phyloP scores from a whole-genome alignment of 2,888 invertebrate species.

The Acronicta alni region DNA sequence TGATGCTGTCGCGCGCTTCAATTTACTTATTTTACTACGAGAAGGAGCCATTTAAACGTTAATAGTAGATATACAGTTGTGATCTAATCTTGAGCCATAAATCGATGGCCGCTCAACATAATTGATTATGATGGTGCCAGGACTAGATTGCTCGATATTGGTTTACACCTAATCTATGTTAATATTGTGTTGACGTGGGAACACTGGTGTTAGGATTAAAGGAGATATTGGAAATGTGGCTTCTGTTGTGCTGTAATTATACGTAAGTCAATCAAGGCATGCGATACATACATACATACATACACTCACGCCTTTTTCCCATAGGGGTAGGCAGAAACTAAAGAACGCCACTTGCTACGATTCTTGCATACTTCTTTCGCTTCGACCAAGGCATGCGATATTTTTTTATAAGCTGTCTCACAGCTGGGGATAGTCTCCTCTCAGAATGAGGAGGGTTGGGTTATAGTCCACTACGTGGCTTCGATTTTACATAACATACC shows the following conservation, averaged over 20 bases:
- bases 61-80: slow-evolving; percentile 48
- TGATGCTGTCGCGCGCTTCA: background rate
- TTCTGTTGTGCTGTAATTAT: background rate
- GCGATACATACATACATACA: too few relatives aligned
- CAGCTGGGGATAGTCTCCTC: too few relatives aligned
- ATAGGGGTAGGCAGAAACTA: too few relatives aligned
- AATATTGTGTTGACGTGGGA: slow-evolving; percentile 45
- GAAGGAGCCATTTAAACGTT: slow-evolving; percentile 31
- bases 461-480: too few relatives aligned
- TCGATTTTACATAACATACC: too few relatives aligned
- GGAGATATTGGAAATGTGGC: background rate
- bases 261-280: too few relatives aligned
- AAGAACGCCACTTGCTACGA: too few relatives aligned
- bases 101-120: slow-evolving; percentile 62
- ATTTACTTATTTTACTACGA: slow-evolving; percentile 2
- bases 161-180: slow-evolving; percentile 64
- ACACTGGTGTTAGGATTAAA: slow-evolving; percentile 22
- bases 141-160: slow-evolving; percentile 66
- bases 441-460: too few relatives aligned
- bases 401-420: too few relatives aligned
- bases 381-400: too few relatives aligned
- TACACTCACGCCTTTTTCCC: too few relatives aligned
- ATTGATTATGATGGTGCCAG: slow-evolving; percentile 68
- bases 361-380: too few relatives aligned
- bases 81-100: slow-evolving; percentile 53